Percentiles rank a stretch among this genome's conserved stretches.
These are phyloP conservation scores for Netelia fuscicornis DNA, from an alignment of 2,888 invertebrate genomes.

Conservation along the genomic window DNA sequence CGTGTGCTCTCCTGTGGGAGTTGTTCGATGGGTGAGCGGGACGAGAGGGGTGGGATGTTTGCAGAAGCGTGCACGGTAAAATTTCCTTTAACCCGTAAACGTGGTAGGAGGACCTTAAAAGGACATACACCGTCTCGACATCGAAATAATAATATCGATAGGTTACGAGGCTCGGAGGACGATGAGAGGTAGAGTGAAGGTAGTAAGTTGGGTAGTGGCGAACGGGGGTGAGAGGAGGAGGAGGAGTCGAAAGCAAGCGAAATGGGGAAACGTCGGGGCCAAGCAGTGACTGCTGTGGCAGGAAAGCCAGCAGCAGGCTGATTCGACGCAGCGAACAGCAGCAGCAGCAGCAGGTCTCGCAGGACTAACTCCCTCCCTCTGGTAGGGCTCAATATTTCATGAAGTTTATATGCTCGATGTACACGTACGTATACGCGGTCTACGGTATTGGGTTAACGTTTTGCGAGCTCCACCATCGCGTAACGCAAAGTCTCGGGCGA, in stretches of 20 bases:
- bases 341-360: constrained; percentile 49
- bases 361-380: constrained; percentile 55
- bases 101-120: constrained; percentile 58
- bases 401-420: constrained; percentile 65
- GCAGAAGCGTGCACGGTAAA: constrained; percentile 51
- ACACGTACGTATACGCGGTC: constrained; percentile 32
- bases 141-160: constrained; percentile 78
- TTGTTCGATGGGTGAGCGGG: background rate
- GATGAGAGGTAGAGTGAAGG: constrained; percentile 11
- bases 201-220: background rate
- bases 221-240: too few species aligned
- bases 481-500: background rate
- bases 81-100: constrained; percentile 41
- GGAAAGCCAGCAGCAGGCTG: constrained; percentile 46
- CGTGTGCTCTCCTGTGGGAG: constrained; percentile 32
- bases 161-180: constrained; percentile 74
- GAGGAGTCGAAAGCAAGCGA: constrained; percentile 64
- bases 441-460: constrained; percentile 40
- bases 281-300: constrained; percentile 59
- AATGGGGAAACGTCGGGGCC: constrained; percentile 75
- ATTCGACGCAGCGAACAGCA: background rate
- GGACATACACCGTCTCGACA: constrained; percentile 69
- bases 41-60: constrained; percentile 43
- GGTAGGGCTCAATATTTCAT: constrained; percentile 71
- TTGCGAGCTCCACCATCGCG: constrained; percentile 18